Evolutionary conservation across 2,113 vertebrate species (phyloP).

Genomic region (Hemichromis elongatus): DNA sequence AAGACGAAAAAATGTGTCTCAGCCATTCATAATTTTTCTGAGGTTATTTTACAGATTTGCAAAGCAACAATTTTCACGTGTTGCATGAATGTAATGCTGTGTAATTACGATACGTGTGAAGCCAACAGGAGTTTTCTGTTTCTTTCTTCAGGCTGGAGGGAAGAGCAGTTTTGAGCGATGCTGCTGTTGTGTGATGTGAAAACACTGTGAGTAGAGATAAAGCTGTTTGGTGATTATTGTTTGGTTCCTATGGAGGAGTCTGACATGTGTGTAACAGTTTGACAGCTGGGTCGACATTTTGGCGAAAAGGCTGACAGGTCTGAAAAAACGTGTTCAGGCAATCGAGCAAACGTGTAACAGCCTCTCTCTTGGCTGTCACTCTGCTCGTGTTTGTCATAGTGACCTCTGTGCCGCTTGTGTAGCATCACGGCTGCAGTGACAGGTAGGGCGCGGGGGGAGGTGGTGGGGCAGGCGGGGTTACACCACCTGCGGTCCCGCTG

Average conservation of each 20-base stretch:
- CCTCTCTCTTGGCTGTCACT: background rate
- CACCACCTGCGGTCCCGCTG: constrained; percentile 12
- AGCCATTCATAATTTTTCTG: background rate
- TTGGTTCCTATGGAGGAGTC: background rate
- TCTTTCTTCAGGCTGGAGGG: background rate
- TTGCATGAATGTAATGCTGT: background rate
- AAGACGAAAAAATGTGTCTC: background rate
- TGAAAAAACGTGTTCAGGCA: background rate
- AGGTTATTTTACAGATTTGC: background rate
- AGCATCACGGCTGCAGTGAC: background rate
- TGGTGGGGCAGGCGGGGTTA: constrained; percentile 21
- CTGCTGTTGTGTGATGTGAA: background rate
- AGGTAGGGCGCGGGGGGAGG: constrained; percentile 18
- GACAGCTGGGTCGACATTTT: background rate
- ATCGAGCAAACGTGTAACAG: background rate
- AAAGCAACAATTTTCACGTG: background rate
- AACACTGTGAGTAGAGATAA: background rate
- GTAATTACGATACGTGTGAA: background rate
- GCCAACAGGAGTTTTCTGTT: too few relatives aligned
- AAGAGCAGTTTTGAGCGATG: background rate
- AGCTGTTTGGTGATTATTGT: background rate
- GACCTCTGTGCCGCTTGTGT: constrained; percentile 12
- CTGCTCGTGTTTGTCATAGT: background rate
- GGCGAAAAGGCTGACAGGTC: background rate
- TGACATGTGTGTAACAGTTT: background rate